Percentiles rank a stretch among this genome's conserved stretches.
phyloP scores from a whole-genome alignment of 2,113 vertebrate genomes.

The Serinus canaria region DNA sequence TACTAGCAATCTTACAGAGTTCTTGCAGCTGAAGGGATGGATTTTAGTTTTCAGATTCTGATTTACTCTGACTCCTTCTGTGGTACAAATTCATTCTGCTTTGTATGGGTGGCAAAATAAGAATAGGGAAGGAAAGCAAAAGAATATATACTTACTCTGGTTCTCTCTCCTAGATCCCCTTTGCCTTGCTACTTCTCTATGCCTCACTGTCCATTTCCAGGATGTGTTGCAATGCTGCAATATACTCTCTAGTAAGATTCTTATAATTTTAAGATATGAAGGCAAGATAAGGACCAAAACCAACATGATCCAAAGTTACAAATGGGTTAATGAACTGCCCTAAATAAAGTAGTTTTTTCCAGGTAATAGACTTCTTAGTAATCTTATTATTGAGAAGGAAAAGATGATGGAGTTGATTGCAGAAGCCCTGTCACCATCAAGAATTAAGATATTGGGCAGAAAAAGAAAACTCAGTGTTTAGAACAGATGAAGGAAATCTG shows the following conservation, averaged over 20 bases:
- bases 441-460: background rate
- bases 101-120: background rate
- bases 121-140: background rate
- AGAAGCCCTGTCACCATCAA: background rate
- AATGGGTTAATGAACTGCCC: background rate
- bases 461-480: background rate
- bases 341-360: background rate
- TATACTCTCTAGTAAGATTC: background rate
- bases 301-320: background rate
- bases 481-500: background rate
- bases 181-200: background rate
- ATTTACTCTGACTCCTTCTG: background rate
- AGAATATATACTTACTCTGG: background rate
- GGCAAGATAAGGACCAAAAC: background rate
- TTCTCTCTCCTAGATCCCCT: background rate
- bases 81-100: background rate
- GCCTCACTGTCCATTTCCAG: background rate
- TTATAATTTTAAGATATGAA: background rate
- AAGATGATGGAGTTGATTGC: background rate
- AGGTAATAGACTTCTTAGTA: background rate
- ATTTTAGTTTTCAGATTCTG: background rate
- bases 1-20: background rate
- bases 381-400: background rate
- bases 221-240: background rate
- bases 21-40: background rate